Percentiles rank a stretch among this genome's conserved stretches.
These are phyloP conservation scores for Abrostola triplasia DNA, from an alignment of 2,888 invertebrate species.

Conservation along the genomic window DNA sequence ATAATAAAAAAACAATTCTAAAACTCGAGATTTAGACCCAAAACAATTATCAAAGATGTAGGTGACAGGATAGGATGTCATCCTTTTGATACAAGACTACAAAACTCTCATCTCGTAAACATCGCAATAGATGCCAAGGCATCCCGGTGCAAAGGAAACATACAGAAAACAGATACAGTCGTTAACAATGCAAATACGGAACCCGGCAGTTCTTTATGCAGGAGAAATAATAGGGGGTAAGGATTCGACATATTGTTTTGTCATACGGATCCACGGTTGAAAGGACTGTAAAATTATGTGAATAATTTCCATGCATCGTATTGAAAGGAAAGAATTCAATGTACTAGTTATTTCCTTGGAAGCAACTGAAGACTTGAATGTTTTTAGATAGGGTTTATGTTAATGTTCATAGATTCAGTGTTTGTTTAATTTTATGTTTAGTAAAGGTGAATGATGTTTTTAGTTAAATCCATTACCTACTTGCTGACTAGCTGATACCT, in stretches of 20 bases:
- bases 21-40: no score
- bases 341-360: background rate
- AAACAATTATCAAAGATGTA: background rate
- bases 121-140: background rate
- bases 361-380: background rate
- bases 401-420: background rate
- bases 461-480: no score
- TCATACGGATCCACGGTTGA: conserved; percentile 1
- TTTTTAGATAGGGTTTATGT: background rate
- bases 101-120: background rate
- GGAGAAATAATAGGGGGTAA: conserved; percentile 24
- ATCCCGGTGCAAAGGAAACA: conserved; percentile 22
- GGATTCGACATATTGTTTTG: conserved; percentile 12
- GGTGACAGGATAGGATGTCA: no score
- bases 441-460: no score
- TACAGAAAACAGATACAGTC: conserved; percentile 17
- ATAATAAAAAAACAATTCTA: no score
- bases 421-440: no score
- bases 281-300: background rate
- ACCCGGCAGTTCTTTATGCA: conserved; percentile 24
- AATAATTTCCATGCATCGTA: background rate
- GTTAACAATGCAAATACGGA: conserved; percentile 30
- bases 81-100: no score
- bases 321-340: background rate
- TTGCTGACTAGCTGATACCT: no score